Evolutionary conservation across 2,888 invertebrate species (phyloP), one percentile per base, ranked within the genome.

Genomic region (Stratiomys singularior): DNA sequence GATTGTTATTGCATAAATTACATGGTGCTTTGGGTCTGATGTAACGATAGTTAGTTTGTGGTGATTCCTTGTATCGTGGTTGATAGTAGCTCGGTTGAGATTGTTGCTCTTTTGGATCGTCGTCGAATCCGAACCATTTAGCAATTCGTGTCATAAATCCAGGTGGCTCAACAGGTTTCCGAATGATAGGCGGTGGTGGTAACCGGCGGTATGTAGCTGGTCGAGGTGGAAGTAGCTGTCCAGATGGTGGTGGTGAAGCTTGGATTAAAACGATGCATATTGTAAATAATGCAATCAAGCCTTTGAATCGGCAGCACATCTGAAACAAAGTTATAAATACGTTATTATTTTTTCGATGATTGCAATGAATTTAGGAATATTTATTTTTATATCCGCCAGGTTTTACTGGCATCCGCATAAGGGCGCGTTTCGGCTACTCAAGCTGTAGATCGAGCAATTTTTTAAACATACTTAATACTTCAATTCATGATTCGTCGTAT

Each of bases 1-100:
- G 95, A 83, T 92, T 90, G 84, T 91, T 90, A 85, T 95, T 94
- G 83, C 95, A 95, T 76, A 93, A 91, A 83, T 93, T 92, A 83
- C 95, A 95, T 80, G 90, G 89, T 83, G 89, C 90, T 80, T 90
- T 89, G 64, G 86, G 84, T 77, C 87, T 86, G 76, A 63, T 58
- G 21, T 82, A 82, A 7, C n/a, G 23, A 4, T 80, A 79, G 13
- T 79, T 77, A 7, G 77, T 80, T 7, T 80, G 79, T 9, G 81
- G 79, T 0, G 80, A 15, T 0, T 80, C 80, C 27, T 81, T 81
- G 69, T 79, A 81, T 30, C 81, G 81, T 1, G 77, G 67, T 63
- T 81, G 79, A 64, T 79, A 76, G 23, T 82, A 76, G 58, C 71
- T 78, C 0, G 63, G 77, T 69, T 81, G 82, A 28, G 82, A 64